Percentiles rank a stretch among this genome's conserved stretches.
These are phyloP conservation scores for Tachystola acroxantha DNA, from an alignment of 2,888 invertebrate species.

Conservation along the genomic window DNA sequence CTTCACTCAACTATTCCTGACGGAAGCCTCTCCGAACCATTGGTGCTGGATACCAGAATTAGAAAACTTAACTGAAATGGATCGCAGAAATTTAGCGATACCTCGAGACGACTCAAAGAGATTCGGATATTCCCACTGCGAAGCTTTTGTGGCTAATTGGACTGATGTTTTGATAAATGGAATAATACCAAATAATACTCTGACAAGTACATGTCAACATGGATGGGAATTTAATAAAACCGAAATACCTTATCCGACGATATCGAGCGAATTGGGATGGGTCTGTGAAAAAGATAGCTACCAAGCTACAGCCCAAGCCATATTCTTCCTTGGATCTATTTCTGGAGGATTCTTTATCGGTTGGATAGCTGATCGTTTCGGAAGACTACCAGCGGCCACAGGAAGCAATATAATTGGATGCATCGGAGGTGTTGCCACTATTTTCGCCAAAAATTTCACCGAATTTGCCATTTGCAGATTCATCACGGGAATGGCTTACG, in stretches of 20 bases:
- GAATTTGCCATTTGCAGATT: conserved; percentile 43
- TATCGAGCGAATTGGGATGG: conserved; percentile 49
- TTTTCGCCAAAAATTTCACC: conserved; percentile 33
- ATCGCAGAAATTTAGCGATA: conserved; percentile 33
- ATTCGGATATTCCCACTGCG: conserved; percentile 45
- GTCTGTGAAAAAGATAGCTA: conserved; percentile 48
- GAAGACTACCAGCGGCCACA: conserved; percentile 41
- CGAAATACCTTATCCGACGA: conserved; percentile 50
- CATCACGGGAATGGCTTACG: conserved; percentile 46
- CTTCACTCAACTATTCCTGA: conserved; percentile 39
- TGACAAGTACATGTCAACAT: conserved; percentile 39
- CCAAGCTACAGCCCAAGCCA: conserved; percentile 47
- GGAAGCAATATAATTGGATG: conserved; percentile 38
- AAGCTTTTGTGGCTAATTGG: conserved; percentile 41
- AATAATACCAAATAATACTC: conserved; percentile 23
- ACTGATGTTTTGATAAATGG: conserved; percentile 31
- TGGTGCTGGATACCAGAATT: conserved; percentile 43
- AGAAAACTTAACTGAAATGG: conserved; percentile 30
- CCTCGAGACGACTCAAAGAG: conserved; percentile 27
- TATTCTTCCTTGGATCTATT: conserved; percentile 46
- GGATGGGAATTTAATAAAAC: conserved; percentile 52
- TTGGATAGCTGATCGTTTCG: conserved; percentile 46
- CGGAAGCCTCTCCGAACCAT: conserved; percentile 39
- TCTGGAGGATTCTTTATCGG: conserved; percentile 45
- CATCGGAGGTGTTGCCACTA: conserved; percentile 37